Conservation (phyloP, 2,113 vertebrate genomes). For the Corydoras sp. region DNA sequence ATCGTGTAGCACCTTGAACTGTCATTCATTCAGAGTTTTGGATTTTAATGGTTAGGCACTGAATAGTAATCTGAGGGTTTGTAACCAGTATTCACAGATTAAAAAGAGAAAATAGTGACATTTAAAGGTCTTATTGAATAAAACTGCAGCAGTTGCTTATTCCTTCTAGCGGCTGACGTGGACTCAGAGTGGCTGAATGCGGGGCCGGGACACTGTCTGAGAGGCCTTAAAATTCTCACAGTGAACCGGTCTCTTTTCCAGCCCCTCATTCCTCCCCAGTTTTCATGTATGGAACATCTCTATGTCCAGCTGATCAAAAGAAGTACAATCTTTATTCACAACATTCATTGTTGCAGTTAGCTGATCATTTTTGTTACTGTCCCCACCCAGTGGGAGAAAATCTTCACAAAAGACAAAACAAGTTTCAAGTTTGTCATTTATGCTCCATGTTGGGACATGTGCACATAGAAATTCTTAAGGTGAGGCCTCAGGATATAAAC, state of each 20-base stretch:
- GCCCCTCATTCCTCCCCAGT: constrained; percentile 78
- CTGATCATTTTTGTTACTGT: too few species aligned
- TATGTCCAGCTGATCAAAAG: too few species aligned
- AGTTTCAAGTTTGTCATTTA: too few species aligned
- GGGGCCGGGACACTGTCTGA: constrained; percentile 94
- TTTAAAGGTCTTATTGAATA: neutral
- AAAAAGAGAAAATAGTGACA: too few species aligned
- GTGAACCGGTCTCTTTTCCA: constrained; percentile 98
- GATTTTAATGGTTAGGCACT: neutral
- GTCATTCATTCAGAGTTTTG: neutral
- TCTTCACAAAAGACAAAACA: too few species aligned
- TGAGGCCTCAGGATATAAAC: too few species aligned
- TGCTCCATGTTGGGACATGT: too few species aligned
- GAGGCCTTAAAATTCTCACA: constrained; percentile 89
- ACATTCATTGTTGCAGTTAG: too few species aligned
- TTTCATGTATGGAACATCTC: neutral
- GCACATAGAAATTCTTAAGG: too few species aligned
- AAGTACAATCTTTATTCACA: too few species aligned
- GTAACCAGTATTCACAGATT: too few species aligned
- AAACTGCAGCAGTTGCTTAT: neutral
- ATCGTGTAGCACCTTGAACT: neutral
- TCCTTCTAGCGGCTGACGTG: neutral
- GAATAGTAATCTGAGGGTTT: neutral
- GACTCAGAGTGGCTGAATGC: constrained; percentile 71
- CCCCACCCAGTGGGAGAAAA: too few species aligned